Evolutionary conservation across 2,797 vertebrate species (phyloP), one percentile per base, ranked within the genome.

Genomic region (Oryzias dopingdopingensis): DNA sequence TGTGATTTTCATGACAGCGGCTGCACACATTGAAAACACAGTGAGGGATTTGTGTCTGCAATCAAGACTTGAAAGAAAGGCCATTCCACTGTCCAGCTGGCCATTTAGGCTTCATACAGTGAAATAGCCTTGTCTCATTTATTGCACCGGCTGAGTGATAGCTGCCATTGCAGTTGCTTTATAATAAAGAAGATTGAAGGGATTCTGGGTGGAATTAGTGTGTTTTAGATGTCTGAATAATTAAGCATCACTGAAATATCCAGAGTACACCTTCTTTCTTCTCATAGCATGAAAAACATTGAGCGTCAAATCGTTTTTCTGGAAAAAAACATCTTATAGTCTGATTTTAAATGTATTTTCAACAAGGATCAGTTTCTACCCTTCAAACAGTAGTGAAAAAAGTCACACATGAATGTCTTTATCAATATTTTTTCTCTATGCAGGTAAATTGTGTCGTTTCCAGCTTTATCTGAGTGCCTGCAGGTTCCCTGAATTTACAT

Each of bases 401-500:
- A 63, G 67, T 65, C 70, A 64, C 66, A 65, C 85, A 79, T 56
- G 70, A 67, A 79, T 83, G 81, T 86, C 72, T 80, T 74, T 79
- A 81, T 81, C 79, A 77, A 62, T 72, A 87, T 77, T 86, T 90
- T 89, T 85, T 81, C 81, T 86, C 89, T 91, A 90, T 89, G 79
- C 70, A 80, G 84, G 86, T 84, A 89, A 90, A 90, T 88, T 89
- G 83, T 75, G 67, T 51, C 56, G 76, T 84, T 86, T 90, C 88
- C 22, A 44, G 85, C 76, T 90, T 92, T 92, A 92, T 92, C 89
- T 86, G 86, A 86, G 86, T 82, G 82, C 88, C 88, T 87, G 88
- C 91, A 91, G 91, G 83, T 88, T 84, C 56, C 86, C 84, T 70
- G 81, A 77, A 91, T 91, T 90, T 85, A 84, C 89, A 92, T 90